Conservation (phyloP, 2,113 vertebrate species). For the Podiceps cristatus region DNA sequence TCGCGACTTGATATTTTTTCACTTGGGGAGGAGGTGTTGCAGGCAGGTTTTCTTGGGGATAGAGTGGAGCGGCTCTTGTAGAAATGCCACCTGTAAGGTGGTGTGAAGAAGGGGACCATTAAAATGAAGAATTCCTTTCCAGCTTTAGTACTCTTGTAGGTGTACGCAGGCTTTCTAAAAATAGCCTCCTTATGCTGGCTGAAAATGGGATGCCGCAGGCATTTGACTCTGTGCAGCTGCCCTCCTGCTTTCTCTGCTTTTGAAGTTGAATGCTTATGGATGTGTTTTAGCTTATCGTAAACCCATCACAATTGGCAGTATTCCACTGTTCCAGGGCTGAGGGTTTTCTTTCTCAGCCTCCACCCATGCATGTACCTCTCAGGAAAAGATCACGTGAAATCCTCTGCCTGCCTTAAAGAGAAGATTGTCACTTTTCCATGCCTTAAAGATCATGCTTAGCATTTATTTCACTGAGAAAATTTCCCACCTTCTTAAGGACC, state of each 20-base stretch:
- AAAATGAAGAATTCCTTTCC: background rate
- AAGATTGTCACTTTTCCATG: background rate
- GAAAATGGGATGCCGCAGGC: conserved; percentile 50
- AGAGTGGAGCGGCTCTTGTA: background rate
- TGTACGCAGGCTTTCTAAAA: conserved; percentile 33
- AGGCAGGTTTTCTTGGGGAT: background rate
- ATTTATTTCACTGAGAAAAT: background rate
- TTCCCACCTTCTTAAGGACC: conserved; percentile 24
- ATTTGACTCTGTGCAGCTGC: background rate
- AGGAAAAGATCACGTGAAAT: background rate
- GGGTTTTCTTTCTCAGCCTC: conserved; percentile 65
- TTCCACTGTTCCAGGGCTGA: conserved; percentile 25
- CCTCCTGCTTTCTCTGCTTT: conserved; percentile 52
- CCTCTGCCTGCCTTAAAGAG: background rate
- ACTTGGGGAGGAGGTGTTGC: fast-evolving
- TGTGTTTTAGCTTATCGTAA: conserved; percentile 46
- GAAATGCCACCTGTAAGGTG: background rate
- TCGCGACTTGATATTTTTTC: background rate
- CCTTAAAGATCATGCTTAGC: background rate
- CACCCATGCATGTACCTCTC: conserved; percentile 21
- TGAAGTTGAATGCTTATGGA: conserved; percentile 52
- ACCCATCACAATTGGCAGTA: conserved; percentile 14
- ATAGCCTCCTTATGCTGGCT: background rate
- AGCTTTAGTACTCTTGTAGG: background rate
- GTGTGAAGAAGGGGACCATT: background rate